Conservation (phyloP, 2,888 invertebrate genomes). For the Macrophya alboannulata region DNA sequence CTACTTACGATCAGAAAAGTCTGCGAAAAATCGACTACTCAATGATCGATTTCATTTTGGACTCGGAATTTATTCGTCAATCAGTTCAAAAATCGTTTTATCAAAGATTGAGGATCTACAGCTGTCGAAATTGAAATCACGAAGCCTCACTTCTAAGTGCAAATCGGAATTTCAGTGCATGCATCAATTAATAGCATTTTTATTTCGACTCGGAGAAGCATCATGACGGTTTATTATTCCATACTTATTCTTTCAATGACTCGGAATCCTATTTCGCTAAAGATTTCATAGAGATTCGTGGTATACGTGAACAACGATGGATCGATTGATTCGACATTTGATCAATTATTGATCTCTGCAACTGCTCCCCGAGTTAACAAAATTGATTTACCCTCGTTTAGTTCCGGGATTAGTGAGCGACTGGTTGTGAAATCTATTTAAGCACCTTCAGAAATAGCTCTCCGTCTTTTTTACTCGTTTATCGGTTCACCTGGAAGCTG, state of each 20-base stretch:
- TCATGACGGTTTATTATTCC: background rate
- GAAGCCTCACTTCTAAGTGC: no score
- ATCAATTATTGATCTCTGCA: background rate
- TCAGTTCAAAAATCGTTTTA: no score
- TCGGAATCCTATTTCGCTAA: no score
- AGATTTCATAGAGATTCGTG: no score
- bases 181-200: no score
- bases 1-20: background rate
- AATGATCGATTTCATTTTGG: no score
- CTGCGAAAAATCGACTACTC: background rate
- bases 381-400: background rate
- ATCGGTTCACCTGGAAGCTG: background rate
- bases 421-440: background rate
- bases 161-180: no score
- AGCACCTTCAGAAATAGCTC: conserved; percentile 1
- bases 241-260: no score
- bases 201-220: no score
- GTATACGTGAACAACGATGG: background rate
- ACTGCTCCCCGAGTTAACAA: background rate
- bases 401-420: background rate
- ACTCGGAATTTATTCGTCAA: no score
- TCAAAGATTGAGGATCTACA: no score
- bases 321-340: background rate
- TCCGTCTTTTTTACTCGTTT: background rate
- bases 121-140: no score